A percentile compares a stretch with the other conserved stretches of the same genome.
phyloP scores from a whole-genome alignment of 1,140 invertebrate genomes.

The Eciton burchellii region DNA sequence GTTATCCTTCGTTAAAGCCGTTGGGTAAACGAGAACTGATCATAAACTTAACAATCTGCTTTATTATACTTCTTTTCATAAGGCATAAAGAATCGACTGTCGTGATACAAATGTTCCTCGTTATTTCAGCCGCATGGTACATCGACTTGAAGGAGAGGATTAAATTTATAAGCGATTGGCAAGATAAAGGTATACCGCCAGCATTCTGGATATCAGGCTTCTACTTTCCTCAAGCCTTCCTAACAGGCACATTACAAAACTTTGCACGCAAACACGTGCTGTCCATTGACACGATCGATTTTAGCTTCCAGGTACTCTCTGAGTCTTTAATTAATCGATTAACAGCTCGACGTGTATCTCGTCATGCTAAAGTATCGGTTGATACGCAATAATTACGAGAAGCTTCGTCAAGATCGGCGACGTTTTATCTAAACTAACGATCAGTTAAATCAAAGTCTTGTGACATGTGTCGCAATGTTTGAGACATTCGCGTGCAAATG shows the following conservation, averaged over 20 bases:
- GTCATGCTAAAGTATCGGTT: neutral
- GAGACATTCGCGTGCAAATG: neutral
- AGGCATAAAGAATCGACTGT: neutral
- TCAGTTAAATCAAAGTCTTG: too few relatives aligned
- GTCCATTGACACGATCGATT: conserved; percentile 92
- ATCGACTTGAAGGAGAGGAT: conserved; percentile 87
- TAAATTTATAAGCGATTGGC: conserved; percentile 90
- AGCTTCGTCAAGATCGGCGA: neutral
- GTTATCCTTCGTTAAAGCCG: conserved; percentile 94
- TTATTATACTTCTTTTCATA: neutral
- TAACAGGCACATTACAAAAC: conserved; percentile 94
- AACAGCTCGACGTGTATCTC: neutral
- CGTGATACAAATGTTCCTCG: neutral
- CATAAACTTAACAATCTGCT: conserved; percentile 12
- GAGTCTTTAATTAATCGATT: conserved; percentile 43
- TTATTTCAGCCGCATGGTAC: conserved; percentile 87
- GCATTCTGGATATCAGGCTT: conserved; percentile 95
- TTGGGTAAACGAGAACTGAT: conserved; percentile 86
- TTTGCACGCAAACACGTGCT: conserved; percentile 91
- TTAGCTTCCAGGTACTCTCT: conserved; percentile 88
- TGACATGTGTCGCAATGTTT: too few relatives aligned
- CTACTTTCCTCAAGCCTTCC: conserved; percentile 94
- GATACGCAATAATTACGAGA: conserved; percentile 1
- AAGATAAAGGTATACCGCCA: conserved; percentile 88
- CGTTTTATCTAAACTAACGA: too few relatives aligned